These are phyloP conservation scores for Rhaphigaster nebulosa DNA, from an alignment of 2,888 invertebrate genomes.

Conservation along the genomic window DNA sequence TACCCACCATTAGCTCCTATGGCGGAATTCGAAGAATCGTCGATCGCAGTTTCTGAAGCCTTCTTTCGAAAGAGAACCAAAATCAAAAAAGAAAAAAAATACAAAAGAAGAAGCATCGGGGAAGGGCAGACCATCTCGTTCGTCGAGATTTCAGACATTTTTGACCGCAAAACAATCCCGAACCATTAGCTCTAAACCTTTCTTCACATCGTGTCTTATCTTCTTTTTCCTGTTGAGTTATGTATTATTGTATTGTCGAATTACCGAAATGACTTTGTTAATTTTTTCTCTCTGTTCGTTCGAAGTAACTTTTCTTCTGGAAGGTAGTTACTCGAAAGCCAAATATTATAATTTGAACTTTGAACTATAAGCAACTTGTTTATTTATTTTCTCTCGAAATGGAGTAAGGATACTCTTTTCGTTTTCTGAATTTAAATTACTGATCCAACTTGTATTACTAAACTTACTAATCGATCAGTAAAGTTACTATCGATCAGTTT, in stretches of 20 bases:
- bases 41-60: not conserved
- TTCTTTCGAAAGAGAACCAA: not conserved
- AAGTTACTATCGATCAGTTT: too few species aligned
- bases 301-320: not conserved
- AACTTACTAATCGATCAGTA: too few species aligned
- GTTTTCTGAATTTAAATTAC: too few species aligned
- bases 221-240: slow-evolving; percentile 4
- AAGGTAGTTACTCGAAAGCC: too few species aligned
- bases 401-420: too few species aligned
- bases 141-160: slow-evolving; percentile 32
- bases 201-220: not conserved
- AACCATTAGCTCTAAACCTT: slow-evolving; percentile 30
- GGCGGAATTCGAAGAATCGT: slow-evolving; percentile 16
- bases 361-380: too few species aligned
- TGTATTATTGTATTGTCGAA: not conserved
- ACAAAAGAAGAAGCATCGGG: slow-evolving; percentile 9
- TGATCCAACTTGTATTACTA: too few species aligned
- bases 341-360: too few species aligned
- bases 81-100: not conserved
- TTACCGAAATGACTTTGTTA: slow-evolving; percentile 10
- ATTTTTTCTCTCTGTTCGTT: not conserved
- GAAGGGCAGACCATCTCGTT: slow-evolving; percentile 39
- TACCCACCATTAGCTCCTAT: not conserved
- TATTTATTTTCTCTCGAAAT: too few species aligned
- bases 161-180: slow-evolving; percentile 31